Evolutionary conservation across 2,113 vertebrate genomes (phyloP).

Genomic region (Rhabdomys dilectus): DNA sequence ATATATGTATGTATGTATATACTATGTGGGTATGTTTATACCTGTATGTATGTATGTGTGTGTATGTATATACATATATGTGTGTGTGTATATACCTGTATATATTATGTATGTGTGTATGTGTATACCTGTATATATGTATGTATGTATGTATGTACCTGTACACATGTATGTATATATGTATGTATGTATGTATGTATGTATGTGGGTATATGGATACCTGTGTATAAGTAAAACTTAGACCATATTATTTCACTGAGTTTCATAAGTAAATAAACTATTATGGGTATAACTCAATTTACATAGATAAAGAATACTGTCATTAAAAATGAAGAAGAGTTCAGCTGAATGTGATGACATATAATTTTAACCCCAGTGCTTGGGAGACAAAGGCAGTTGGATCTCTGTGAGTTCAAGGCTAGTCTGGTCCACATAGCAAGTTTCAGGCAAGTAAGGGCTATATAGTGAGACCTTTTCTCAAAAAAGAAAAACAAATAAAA

Average conservation of each 20-base stretch:
- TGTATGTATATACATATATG: no score
- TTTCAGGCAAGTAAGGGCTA: no score
- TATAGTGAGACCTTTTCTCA: background rate
- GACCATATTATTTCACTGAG: slow-evolving; percentile 33
- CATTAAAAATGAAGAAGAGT: background rate
- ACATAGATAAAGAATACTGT: background rate
- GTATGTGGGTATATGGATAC: background rate
- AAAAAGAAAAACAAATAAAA: background rate
- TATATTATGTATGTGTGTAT: no score
- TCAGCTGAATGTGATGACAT: background rate
- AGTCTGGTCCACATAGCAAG: background rate
- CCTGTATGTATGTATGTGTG: no score
- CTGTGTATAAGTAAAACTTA: slow-evolving; percentile 51
- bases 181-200: no score
- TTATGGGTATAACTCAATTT: slow-evolving; percentile 12
- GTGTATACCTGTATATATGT: no score
- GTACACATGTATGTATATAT: no score
- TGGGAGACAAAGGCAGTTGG: background rate
- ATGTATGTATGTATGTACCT: background rate
- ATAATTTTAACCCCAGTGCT: background rate
- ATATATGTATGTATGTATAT: no score
- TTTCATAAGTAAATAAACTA: slow-evolving; percentile 43
- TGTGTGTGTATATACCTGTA: no score
- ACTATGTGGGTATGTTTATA: no score
- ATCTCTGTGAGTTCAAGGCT: background rate